Percentiles rank a stretch among this genome's conserved stretches.
These are phyloP conservation scores for Trissolcus basalis DNA, from an alignment of 1,140 invertebrate species.

Conservation along the genomic window DNA sequence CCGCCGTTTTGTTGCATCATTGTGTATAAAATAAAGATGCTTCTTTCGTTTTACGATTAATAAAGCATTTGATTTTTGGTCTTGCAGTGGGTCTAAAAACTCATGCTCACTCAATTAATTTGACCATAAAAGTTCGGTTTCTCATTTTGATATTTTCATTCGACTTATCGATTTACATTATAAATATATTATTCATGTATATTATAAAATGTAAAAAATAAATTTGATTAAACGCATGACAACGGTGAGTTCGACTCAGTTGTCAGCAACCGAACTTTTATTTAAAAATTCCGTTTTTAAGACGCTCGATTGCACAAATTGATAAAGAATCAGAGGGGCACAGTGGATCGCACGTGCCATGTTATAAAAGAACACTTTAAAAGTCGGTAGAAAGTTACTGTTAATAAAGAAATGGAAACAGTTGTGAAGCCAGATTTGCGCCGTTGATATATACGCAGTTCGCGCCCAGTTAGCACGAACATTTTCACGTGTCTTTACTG, in stretches of 20 bases:
- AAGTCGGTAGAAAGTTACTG: constrained; percentile 13
- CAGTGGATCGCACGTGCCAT: background rate
- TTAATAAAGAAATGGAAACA: constrained; percentile 45
- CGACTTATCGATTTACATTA: too few species aligned
- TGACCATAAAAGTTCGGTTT: too few species aligned
- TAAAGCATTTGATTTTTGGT: constrained; percentile 8
- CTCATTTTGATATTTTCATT: too few species aligned
- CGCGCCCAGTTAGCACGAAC: background rate
- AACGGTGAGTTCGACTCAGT: too few species aligned
- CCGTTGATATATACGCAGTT: constrained; percentile 4
- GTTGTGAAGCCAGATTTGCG: constrained; percentile 49
- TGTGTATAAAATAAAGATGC: constrained; percentile 52
- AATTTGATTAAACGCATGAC: too few species aligned
- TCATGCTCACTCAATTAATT: too few species aligned
- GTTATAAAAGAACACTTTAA: background rate
- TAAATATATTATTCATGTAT: too few species aligned
- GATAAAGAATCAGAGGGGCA: too few species aligned
- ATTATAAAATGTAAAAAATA: too few species aligned
- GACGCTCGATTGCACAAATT: too few species aligned
- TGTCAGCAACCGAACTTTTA: too few species aligned
- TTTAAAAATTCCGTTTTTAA: too few species aligned
- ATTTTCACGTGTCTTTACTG: constrained; percentile 19
- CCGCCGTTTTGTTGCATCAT: constrained; percentile 1
- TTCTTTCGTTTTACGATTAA: constrained; percentile 6
- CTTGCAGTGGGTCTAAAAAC: background rate